A percentile compares a stretch with the other conserved stretches of the same genome.
phyloP scores from a whole-genome alignment of 2,888 invertebrate genomes.

The Scaptomyza cyrtandrae region DNA sequence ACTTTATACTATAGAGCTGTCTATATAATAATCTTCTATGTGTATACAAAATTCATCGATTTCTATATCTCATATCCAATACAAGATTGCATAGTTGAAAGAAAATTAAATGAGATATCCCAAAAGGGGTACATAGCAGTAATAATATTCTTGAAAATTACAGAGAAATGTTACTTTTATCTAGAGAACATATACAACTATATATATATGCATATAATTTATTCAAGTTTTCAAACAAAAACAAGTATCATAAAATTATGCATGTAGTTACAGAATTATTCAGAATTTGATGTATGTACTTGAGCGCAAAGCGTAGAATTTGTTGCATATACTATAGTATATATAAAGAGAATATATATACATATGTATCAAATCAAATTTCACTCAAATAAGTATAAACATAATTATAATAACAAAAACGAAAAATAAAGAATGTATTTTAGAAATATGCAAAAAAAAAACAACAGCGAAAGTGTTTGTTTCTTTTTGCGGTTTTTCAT shows the following conservation, averaged over 20 bases:
- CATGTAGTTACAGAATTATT: slow-evolving; percentile 43
- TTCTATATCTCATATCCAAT: slow-evolving; percentile 29
- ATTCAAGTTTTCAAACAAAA: slow-evolving; percentile 24
- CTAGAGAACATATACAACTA: slow-evolving; percentile 14
- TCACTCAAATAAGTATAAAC: slow-evolving; percentile 68
- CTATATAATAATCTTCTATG: slow-evolving; percentile 17
- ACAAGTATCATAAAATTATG: slow-evolving; percentile 27
- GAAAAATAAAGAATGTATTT: slow-evolving; percentile 70
- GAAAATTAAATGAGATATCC: background rate
- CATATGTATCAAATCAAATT: slow-evolving; percentile 55
- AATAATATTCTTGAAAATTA: slow-evolving; percentile 16
- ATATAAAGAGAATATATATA: slow-evolving; percentile 18
- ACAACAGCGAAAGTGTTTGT: slow-evolving; percentile 6
- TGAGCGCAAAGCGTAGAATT: slow-evolving; percentile 47
- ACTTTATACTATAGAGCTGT: slow-evolving; percentile 49
- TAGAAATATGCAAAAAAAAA: slow-evolving; percentile 62
- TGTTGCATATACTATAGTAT: slow-evolving; percentile 52
- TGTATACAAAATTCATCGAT: slow-evolving; percentile 31
- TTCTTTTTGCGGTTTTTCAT: slow-evolving; percentile 53
- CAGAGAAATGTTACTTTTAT: slow-evolving; percentile 35
- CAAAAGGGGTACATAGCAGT: slow-evolving; percentile 14
- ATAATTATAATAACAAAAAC: slow-evolving; percentile 40
- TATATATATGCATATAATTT: slow-evolving; percentile 20
- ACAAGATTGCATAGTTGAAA: background rate
- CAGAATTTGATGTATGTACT: slow-evolving; percentile 39